Evolutionary conservation across 2,113 vertebrate species (phyloP).

Genomic region (Cinclus cinclus): DNA sequence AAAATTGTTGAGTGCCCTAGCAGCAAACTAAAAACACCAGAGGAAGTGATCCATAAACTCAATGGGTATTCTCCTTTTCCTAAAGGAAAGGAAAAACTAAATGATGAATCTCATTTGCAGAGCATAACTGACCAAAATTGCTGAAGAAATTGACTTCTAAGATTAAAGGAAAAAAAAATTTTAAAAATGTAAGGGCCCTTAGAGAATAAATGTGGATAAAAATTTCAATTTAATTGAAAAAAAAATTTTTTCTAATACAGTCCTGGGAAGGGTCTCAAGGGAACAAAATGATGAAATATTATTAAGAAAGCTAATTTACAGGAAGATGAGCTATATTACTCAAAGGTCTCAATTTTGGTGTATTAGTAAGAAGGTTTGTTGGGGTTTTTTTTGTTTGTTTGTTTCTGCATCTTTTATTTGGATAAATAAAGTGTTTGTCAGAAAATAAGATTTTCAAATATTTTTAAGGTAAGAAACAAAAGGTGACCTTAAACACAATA

Average conservation of each 20-base stretch:
- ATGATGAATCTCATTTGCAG: background rate
- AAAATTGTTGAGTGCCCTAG: background rate
- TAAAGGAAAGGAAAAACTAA: background rate
- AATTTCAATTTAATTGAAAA: background rate
- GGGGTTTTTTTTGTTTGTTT: background rate
- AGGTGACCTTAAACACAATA: background rate
- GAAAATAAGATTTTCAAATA: background rate
- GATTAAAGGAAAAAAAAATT: background rate
- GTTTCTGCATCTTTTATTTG: background rate
- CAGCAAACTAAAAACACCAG: background rate
- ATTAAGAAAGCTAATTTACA: background rate
- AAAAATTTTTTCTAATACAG: background rate
- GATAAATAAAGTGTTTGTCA: background rate
- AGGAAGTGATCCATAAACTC: background rate
- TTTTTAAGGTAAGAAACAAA: background rate
- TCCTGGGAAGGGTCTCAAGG: background rate
- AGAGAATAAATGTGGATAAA: background rate
- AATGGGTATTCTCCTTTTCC: background rate
- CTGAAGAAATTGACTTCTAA: background rate
- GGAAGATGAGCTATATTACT: background rate
- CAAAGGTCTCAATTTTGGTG: background rate
- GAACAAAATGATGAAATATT: background rate
- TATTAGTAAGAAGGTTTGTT: background rate
- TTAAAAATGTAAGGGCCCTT: background rate
- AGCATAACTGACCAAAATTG: background rate